A percentile compares a stretch with the other conserved stretches of the same genome.
Evolutionary conservation across 2,113 vertebrate species (phyloP).

Genomic region (Collichthys lucidus): DNA sequence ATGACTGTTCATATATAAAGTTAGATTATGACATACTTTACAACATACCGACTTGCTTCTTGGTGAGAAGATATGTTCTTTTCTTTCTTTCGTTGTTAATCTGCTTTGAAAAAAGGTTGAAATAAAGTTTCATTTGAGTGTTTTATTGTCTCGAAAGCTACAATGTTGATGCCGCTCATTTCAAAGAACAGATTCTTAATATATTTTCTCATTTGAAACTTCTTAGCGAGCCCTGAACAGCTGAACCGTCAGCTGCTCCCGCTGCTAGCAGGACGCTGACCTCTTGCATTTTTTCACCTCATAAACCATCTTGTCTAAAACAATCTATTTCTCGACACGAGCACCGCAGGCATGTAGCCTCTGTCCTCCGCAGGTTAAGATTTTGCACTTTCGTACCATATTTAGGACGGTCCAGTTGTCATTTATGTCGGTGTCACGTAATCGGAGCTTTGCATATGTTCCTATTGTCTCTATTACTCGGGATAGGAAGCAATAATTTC

Average conservation of each 20-base stretch:
- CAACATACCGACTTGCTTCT: conserved; percentile 2
- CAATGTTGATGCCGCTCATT: neutral
- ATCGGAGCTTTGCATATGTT: too few species aligned
- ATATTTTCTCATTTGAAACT: neutral
- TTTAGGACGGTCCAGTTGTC: conserved; percentile 20
- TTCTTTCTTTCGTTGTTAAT: neutral
- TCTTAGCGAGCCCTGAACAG: neutral
- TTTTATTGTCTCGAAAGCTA: neutral
- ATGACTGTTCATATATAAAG: conserved; percentile 7
- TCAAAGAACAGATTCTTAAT: neutral
- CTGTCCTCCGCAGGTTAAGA: conserved; percentile 24
- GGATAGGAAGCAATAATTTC: neutral
- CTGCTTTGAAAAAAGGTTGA: neutral
- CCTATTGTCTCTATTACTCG: neutral
- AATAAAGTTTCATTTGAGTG: too few species aligned
- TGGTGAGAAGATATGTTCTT: too few species aligned
- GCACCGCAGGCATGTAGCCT: conserved; percentile 30
- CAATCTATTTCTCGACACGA: conserved; percentile 30
- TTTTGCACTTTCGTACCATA: conserved; percentile 21
- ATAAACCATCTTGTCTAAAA: conserved; percentile 55
- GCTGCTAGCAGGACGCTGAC: conserved; percentile 16
- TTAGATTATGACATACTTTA: neutral
- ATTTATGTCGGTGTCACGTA: neutral
- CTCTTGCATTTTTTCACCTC: conserved; percentile 27
- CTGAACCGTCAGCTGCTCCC: conserved; percentile 29